Conservation (phyloP, 2,113 vertebrate species). For the Arenaria interpres region DNA sequence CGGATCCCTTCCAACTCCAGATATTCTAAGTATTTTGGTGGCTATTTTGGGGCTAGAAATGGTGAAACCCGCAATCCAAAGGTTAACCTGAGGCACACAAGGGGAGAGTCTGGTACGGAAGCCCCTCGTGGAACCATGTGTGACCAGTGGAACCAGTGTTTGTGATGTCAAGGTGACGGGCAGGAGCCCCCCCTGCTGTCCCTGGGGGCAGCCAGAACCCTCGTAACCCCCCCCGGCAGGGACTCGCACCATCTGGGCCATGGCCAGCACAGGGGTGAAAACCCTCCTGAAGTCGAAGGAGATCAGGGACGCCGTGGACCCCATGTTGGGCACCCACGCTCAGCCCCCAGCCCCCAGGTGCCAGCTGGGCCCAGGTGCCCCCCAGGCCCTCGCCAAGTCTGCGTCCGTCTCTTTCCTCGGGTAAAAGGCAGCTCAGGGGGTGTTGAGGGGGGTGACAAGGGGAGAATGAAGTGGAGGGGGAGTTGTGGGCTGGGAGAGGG, state of each 20-base stretch:
- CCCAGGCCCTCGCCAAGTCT: neutral
- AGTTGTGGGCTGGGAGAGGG: neutral
- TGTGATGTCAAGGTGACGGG: neutral
- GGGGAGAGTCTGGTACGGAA: neutral
- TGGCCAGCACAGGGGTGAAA: neutral
- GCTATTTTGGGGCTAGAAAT: neutral
- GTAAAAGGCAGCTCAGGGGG: neutral
- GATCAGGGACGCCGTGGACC: rapidly evolving
- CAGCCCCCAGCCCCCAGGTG: neutral
- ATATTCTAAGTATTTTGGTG: neutral
- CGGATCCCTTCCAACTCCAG: neutral
- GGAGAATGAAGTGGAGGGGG: neutral
- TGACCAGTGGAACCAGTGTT: neutral
- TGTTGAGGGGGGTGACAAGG: no score
- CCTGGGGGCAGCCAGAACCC: neutral
- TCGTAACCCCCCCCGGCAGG: rapidly evolving
- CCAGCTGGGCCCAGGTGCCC: neutral
- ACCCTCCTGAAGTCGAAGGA: neutral
- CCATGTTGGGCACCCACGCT: rapidly evolving
- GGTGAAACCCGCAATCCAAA: neutral
- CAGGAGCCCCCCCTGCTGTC: neutral
- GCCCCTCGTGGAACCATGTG: neutral
- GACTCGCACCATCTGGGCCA: no score
- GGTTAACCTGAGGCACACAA: neutral
- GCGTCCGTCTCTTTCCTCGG: rapidly evolving